phyloP scores from a whole-genome alignment of 2,888 invertebrate genomes.

The Liopterus haemorrhoidalis region DNA sequence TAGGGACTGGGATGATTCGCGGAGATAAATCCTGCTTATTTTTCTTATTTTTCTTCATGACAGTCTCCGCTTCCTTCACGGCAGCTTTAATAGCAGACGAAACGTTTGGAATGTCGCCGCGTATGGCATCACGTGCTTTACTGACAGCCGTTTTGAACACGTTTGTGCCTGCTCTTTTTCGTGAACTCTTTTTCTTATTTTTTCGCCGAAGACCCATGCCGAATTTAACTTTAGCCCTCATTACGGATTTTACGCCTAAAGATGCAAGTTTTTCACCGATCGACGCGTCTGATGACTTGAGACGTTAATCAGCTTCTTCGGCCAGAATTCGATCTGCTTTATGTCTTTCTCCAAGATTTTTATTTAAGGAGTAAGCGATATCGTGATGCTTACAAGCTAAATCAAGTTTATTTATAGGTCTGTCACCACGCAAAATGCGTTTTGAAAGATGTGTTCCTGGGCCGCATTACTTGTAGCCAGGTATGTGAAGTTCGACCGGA shows the following conservation, averaged over 20 bases:
- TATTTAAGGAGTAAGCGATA: conserved; percentile 30
- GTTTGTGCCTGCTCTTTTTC: not conserved
- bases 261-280: no score
- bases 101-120: not conserved
- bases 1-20: conserved; percentile 37
- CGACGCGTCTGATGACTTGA: conserved; percentile 30
- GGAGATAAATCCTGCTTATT: conserved; percentile 23
- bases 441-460: no score
- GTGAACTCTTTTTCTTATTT: not conserved
- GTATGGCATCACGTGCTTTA: not conserved
- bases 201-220: no score
- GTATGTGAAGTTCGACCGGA: no score
- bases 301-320: conserved; percentile 32
- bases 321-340: conserved; percentile 24
- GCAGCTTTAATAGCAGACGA: not conserved
- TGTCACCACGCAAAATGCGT: no score
- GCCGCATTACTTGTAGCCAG: no score
- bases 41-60: conserved; percentile 12
- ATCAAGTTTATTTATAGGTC: conserved; percentile 34
- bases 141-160: not conserved
- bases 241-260: no score
- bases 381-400: conserved; percentile 35
- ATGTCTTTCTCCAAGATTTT: conserved; percentile 27
- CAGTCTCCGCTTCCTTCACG: conserved; percentile 11
- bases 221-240: conserved; percentile 35